phyloP scores from a whole-genome alignment of 1,140 invertebrate genomes.

The Bombus waltoni region DNA sequence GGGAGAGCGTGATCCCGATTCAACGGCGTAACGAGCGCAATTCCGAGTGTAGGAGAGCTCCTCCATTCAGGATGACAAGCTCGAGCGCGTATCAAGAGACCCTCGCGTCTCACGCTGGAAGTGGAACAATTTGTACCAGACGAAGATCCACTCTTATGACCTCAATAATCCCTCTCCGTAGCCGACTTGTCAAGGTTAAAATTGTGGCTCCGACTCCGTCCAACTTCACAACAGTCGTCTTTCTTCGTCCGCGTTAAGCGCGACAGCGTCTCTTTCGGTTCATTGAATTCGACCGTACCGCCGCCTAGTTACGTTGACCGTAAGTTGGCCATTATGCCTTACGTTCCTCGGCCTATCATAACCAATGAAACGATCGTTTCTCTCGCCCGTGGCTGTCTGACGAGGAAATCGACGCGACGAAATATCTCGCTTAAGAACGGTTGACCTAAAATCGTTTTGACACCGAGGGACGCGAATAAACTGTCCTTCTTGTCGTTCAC shows the following conservation, averaged over 20 bases:
- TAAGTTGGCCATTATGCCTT: constrained; percentile 16
- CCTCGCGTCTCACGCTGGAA: constrained; percentile 25
- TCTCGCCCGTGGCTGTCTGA: background rate
- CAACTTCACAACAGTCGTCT: background rate
- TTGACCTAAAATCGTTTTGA: background rate
- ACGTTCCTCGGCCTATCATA: background rate
- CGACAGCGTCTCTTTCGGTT: background rate
- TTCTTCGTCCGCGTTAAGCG: background rate
- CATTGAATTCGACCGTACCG: constrained; percentile 14
- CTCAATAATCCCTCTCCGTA: constrained; percentile 49
- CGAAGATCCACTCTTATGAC: constrained; percentile 53
- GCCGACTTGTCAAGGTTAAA: constrained; percentile 50
- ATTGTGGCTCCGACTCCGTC: constrained; percentile 12
- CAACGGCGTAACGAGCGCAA: constrained; percentile 18
- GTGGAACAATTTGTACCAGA: constrained; percentile 55
- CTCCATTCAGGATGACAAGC: constrained; percentile 37
- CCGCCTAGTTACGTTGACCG: constrained; percentile 17
- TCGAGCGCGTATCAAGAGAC: constrained; percentile 7
- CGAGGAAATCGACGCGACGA: constrained; percentile 8
- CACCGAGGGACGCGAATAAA: background rate
- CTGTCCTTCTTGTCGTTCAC: background rate
- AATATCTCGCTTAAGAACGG: background rate
- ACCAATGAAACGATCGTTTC: constrained; percentile 27
- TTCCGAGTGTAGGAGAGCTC: background rate
- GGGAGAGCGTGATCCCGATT: background rate